Evolutionary conservation across 2,888 invertebrate genomes (phyloP), one percentile per base, ranked within the genome.

Genomic region (Fragum whitleyi): DNA sequence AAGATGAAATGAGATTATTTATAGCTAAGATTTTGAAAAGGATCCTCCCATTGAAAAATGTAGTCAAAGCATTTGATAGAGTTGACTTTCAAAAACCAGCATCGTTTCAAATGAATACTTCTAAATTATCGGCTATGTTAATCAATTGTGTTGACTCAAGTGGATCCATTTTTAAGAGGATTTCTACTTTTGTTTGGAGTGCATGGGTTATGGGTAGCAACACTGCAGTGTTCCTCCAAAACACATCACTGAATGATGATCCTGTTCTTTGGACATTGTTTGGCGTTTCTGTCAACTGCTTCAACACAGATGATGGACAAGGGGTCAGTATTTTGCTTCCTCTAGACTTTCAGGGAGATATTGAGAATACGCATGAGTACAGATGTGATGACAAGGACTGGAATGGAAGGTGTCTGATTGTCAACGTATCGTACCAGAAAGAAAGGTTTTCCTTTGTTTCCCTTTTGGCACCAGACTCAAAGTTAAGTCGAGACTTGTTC

Each of bases 231-330:
- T 67, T 74, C 21, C 32, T 73, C n/a, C 73, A 73, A 39, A 73
- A 73, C 29, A 73, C 73, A 28, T 21, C 51, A 36, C 28, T 74
- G 1, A n/a, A 19, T 9, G 55, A n/a, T 21, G 74, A 65, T n/a
- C 74, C 74, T 9, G n/a, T 65, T 7, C 32, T 74, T 21, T 74
- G 74, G 74, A 55, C 65, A 36, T 32, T 74, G n/a, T 74, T 74
- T 65, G 74, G 74, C 36, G 53, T 74, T 11, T 74, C 74, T 32
- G 26, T 74, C 1, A 74, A 67, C 51, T 23, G 65, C 26, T 74
- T 74, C 36, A 36, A 42, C n/a, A 2, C 51, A 9, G 65, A 67
- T 2, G 26, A 19, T 21, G 74, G 65, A 47, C 32, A 53, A 6
- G 74, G 74, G 5, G 67, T 74, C 55, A 65, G 53, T 29, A 55